Evolutionary conservation across 1,140 invertebrate species (phyloP).

Genomic region (Cherax quadricarinatus): DNA sequence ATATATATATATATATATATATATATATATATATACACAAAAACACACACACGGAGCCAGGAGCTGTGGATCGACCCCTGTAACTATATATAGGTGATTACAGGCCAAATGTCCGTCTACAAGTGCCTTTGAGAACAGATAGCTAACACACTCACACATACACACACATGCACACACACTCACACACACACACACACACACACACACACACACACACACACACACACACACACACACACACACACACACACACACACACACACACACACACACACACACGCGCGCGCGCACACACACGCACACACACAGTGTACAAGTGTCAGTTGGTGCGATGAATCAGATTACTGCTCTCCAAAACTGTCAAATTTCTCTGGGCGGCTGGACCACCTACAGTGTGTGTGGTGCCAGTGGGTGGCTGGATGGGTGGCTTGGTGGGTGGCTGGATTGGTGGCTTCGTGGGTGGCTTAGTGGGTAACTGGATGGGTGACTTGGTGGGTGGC

Average conservation of each 20-base stretch:
- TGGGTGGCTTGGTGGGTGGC: neutral
- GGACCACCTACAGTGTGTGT: neutral
- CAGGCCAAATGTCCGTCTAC: no score
- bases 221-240: constrained; percentile 9
- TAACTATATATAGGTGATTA: no score
- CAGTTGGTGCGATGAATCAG: constrained; percentile 42
- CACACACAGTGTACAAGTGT: constrained; percentile 38
- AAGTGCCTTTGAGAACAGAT: no score
- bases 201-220: constrained; percentile 13
- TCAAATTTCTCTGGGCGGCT: constrained; percentile 46
- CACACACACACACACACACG: constrained; percentile 27
- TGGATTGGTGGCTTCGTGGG: no score
- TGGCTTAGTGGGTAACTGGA: no score
- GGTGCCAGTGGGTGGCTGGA: neutral
- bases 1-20: no score
- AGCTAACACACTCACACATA: neutral
- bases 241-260: constrained; percentile 20
- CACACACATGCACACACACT: constrained; percentile 22
- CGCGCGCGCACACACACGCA: constrained; percentile 2
- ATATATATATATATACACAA: no score
- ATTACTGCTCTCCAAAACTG: constrained; percentile 58
- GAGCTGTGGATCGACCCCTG: no score
- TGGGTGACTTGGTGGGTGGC: no score
- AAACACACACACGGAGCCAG: no score
- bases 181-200: constrained; percentile 20